Percentiles rank a stretch among this genome's conserved stretches.
Evolutionary conservation across 1,140 invertebrate species (phyloP).

Genomic region (Dreissena rostriformis): DNA sequence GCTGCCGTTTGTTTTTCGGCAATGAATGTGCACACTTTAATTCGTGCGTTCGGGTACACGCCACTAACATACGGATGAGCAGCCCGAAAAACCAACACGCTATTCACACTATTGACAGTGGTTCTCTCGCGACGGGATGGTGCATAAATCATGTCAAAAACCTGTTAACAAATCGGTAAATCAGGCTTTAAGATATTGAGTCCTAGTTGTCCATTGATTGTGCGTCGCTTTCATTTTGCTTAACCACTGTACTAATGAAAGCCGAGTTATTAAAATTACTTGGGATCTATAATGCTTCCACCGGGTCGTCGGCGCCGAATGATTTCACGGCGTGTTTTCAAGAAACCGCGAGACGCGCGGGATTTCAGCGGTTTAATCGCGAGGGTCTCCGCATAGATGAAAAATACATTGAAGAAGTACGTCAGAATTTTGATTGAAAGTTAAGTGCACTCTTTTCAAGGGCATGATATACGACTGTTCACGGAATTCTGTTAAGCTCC

Average conservation of each 20-base stretch:
- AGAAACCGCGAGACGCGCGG: not conserved
- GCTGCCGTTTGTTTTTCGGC: too few relatives aligned
- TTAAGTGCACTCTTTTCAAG: too few relatives aligned
- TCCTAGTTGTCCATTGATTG: conserved; percentile 36
- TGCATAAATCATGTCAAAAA: conserved; percentile 51
- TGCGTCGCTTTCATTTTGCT: conserved; percentile 39
- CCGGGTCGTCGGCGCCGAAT: conserved; percentile 25
- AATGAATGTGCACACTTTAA: too few relatives aligned
- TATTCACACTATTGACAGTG: too few relatives aligned
- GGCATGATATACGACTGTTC: too few relatives aligned
- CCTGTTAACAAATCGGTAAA: conserved; percentile 53
- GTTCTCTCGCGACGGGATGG: not conserved
- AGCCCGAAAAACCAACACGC: too few relatives aligned
- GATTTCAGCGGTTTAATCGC: not conserved
- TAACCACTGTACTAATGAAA: conserved; percentile 28
- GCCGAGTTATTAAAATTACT: conserved; percentile 41
- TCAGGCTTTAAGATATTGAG: conserved; percentile 41
- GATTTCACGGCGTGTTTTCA: conserved; percentile 23
- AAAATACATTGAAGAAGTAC: too few relatives aligned
- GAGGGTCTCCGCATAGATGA: too few relatives aligned
- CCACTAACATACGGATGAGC: too few relatives aligned
- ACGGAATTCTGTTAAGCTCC: too few relatives aligned
- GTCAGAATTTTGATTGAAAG: too few relatives aligned
- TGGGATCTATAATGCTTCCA: conserved; percentile 25
- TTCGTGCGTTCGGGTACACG: too few relatives aligned